Conservation (phyloP, 2,888 invertebrate species). For the Tricholauxania praeusta region DNA sequence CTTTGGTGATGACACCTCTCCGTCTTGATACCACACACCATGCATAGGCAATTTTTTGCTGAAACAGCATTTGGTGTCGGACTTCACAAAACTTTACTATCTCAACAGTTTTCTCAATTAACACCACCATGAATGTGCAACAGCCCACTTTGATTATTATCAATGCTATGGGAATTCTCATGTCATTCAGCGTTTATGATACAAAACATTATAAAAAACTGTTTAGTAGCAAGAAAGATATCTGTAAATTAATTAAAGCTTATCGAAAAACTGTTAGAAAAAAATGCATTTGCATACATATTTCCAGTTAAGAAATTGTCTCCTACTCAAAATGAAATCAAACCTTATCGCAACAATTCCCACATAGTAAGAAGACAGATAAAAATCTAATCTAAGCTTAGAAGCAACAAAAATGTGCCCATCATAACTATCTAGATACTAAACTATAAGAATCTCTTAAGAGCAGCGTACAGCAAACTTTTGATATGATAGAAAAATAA, state of each 20-base stretch:
- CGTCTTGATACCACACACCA: no score
- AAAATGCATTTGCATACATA: slow-evolving; percentile 23
- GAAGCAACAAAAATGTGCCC: neutral
- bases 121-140: no score
- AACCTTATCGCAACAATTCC: slow-evolving; percentile 17
- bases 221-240: slow-evolving; percentile 14
- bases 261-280: neutral
- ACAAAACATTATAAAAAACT: neutral
- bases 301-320: neutral
- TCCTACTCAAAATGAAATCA: neutral
- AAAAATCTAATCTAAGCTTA: neutral
- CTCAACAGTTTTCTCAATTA: no score
- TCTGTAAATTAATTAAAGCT: slow-evolving; percentile 1
- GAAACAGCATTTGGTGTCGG: no score
- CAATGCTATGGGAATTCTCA: no score
- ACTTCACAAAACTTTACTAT: no score
- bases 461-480: neutral
- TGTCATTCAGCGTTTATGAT: no score
- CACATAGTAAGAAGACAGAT: neutral
- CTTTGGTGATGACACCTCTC: no score
- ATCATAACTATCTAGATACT: neutral
- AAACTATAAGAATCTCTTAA: neutral
- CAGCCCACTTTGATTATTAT: no score
- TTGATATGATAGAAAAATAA: neutral
- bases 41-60: no score